Evolutionary conservation across 2,113 vertebrate species (phyloP), one percentile per base, ranked within the genome.

Genomic region (Ploceus nigricollis): DNA sequence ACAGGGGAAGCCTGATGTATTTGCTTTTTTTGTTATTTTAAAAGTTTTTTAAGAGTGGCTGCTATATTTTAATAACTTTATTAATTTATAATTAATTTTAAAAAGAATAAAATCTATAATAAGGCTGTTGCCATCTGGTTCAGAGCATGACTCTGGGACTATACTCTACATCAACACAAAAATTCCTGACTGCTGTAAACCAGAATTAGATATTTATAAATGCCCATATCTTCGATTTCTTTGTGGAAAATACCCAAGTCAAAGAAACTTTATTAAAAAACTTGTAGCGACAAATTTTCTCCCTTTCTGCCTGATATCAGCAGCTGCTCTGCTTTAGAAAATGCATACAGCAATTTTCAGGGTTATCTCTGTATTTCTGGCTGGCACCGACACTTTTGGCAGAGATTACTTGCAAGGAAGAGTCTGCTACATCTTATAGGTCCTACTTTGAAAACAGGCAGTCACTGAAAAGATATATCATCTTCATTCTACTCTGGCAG

Each of bases 281-380:
- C 17, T 79, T 66, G 58, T 28, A 76, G 40, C 0, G 13, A 58
- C 42, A 63, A 73, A 20, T 78, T 90, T 88, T 64, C 45, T 87
- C 73, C 20, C 64, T 64, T 89, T 87, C 69, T 85, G 45, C 9
- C 24, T 69, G 66, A 37, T 57, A 91, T 13, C 66, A 77, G 66
- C 78, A 90, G 87, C 88, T 73, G 64, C 51, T 91, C 64, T 89
- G 51, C 87, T 84, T 87, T 45, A 68, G 56, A 84, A 77, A 82
- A 48, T 4, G 23, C 42, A 40, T 48, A 22, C 63, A 73, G 66
- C 22, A 31, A 30, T 66, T 85, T 94, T 83, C 83, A 47, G 66
- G 65, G 44, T 95, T 89, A 30, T 64, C 47, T 94, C 78, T 60
- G 12, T 79, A 8, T 39, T 73, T 39, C 44, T 87, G 40, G 19